phyloP scores from a whole-genome alignment of 2,888 invertebrate species.

The Ypsolopha scabrella region DNA sequence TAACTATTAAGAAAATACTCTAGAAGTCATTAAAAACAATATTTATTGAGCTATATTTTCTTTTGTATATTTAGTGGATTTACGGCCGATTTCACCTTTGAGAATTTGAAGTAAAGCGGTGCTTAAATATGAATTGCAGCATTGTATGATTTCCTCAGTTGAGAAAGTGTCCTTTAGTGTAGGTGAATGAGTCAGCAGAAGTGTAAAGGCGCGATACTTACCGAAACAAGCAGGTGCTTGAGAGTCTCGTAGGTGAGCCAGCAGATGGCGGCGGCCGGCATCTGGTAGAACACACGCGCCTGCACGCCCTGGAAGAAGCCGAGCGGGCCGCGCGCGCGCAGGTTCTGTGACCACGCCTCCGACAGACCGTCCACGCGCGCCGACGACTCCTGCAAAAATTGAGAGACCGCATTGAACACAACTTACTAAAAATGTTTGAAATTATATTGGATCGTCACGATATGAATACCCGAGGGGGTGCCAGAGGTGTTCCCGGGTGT shows the following conservation, averaged over 20 bases:
- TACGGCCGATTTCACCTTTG: too few relatives aligned
- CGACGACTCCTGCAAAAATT: constrained; percentile 50
- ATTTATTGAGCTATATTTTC: too few relatives aligned
- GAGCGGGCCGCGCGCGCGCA: constrained; percentile 75
- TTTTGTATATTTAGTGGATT: too few relatives aligned
- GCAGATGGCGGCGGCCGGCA: constrained; percentile 98
- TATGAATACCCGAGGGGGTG: too few relatives aligned
- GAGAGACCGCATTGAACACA: too few relatives aligned
- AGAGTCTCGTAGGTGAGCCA: constrained; percentile 99
- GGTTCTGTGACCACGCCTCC: constrained; percentile 72
- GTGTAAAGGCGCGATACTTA: constrained; percentile 11
- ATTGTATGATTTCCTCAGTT: neutral
- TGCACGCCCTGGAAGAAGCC: constrained; percentile 89
- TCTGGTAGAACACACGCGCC: constrained; percentile 94
- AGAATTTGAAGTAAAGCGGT: too few relatives aligned
- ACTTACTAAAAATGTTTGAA: too few relatives aligned
- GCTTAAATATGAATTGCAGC: neutral
- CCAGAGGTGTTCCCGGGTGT: too few relatives aligned
- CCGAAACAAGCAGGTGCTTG: constrained; percentile 70
- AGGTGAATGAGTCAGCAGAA: neutral
- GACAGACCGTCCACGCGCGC: constrained; percentile 80
- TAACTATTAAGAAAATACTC: too few relatives aligned
- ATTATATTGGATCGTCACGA: too few relatives aligned
- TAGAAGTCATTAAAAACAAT: too few relatives aligned
- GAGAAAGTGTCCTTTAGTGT: neutral